A percentile compares a stretch with the other conserved stretches of the same genome.
Evolutionary conservation across 2,113 vertebrate genomes (phyloP).

Genomic region (Oreotrochilus melanogaster): DNA sequence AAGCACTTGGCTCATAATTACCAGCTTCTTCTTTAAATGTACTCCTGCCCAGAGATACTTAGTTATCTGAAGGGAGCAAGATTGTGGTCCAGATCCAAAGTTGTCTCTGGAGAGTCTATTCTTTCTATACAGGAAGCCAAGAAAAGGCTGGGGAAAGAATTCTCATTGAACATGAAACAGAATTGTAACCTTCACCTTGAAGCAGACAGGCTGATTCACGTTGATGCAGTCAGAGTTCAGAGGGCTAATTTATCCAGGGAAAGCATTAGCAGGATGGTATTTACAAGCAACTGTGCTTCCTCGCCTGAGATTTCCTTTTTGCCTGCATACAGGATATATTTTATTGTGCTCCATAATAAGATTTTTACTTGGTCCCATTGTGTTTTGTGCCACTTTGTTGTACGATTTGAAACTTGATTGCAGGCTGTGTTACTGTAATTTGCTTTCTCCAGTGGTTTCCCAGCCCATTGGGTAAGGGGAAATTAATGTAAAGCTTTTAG

Average conservation of each 20-base stretch:
- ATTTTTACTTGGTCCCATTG: neutral
- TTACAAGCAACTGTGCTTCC: neutral
- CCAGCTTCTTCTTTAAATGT: conserved; percentile 56
- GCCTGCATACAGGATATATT: conserved; percentile 31
- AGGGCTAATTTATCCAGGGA: conserved; percentile 3
- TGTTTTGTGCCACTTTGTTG: neutral
- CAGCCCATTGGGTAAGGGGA: neutral
- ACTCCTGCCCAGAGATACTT: conserved; percentile 60
- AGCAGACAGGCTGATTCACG: conserved; percentile 14
- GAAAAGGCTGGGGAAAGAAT: neutral
- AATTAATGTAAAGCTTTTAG: neutral
- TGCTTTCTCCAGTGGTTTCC: neutral
- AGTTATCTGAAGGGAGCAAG: conserved; percentile 40
- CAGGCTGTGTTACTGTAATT: neutral
- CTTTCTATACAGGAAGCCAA: conserved; percentile 58
- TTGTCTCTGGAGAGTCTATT: conserved; percentile 52
- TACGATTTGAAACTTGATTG: neutral
- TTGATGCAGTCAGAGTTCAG: neutral
- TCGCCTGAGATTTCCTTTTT: neutral
- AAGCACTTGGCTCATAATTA: conserved; percentile 58
- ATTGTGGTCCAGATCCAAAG: conserved; percentile 33
- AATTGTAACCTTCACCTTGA: neutral
- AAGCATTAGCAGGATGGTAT: neutral
- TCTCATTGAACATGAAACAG: neutral
- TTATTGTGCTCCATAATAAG: neutral